Conservation (phyloP, 2,797 vertebrate species). For the Meda fulgida region DNA sequence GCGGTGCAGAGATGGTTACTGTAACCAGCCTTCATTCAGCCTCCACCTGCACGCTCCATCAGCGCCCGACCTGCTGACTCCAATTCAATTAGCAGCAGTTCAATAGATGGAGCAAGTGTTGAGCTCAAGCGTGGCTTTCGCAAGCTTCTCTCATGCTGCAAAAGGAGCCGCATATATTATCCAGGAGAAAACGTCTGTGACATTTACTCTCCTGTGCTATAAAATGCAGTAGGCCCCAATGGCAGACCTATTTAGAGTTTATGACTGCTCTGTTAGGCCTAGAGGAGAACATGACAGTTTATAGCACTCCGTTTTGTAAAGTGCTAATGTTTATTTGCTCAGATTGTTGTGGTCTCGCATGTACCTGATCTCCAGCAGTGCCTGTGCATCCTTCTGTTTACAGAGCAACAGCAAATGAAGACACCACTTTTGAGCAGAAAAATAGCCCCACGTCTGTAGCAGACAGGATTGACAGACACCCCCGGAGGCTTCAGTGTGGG, state of each 20-base stretch:
- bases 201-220: conserved; percentile 31
- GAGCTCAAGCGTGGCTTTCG: conserved; percentile 41
- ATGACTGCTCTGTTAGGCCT: conserved; percentile 9
- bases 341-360: background rate
- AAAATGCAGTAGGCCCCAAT: conserved; percentile 17
- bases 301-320: background rate
- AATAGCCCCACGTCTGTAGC: background rate
- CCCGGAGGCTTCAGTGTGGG: background rate
- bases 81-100: conserved; percentile 69
- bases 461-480: background rate
- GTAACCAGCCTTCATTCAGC: conserved; percentile 53
- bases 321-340: conserved; percentile 28
- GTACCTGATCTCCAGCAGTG: conserved; percentile 19
- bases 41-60: conserved; percentile 61
- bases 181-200: background rate
- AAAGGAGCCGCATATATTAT: conserved; percentile 25
- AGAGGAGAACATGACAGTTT: background rate
- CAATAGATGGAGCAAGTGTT: conserved; percentile 64
- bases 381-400: conserved; percentile 20
- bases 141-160: conserved; percentile 39
- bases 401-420: background rate
- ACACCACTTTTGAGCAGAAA: background rate
- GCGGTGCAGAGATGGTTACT: conserved; percentile 58
- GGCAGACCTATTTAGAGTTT: conserved; percentile 16
- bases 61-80: conserved; percentile 56